Conservation (phyloP, 2,888 invertebrate species). For the Tyria jacobaeae region DNA sequence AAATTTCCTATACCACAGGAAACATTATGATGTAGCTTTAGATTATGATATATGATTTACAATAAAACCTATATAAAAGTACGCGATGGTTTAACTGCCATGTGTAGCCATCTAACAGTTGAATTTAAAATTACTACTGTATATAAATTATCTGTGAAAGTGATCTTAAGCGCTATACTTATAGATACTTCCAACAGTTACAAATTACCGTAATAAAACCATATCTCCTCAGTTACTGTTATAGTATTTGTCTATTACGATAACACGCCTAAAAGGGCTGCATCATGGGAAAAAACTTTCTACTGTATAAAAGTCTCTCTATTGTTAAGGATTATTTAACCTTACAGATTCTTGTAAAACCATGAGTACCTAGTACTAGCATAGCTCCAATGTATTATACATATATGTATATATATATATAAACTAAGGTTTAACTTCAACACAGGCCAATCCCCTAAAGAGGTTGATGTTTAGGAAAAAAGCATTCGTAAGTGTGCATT, state of each 20-base stretch:
- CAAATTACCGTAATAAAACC: slow-evolving; percentile 1
- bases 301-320: neutral
- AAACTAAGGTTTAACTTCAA: no score
- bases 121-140: neutral
- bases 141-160: neutral
- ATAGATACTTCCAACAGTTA: neutral
- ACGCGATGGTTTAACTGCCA: no score
- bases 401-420: no score
- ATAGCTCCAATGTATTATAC: no score
- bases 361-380: no score
- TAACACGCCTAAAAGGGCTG: neutral
- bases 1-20: no score
- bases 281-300: neutral
- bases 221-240: neutral
- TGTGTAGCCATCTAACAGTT: neutral
- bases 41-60: no score
- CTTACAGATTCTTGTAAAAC: neutral
- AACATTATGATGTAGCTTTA: no score
- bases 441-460: no score
- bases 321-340: no score
- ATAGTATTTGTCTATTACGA: neutral
- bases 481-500: neutral
- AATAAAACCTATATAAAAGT: no score
- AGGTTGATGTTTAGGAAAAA: neutral
- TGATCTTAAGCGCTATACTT: neutral